Percentiles rank a stretch among this genome's conserved stretches.
These are phyloP conservation scores for Xanthia icteritia DNA, from an alignment of 2,888 invertebrate genomes.

Conservation along the genomic window DNA sequence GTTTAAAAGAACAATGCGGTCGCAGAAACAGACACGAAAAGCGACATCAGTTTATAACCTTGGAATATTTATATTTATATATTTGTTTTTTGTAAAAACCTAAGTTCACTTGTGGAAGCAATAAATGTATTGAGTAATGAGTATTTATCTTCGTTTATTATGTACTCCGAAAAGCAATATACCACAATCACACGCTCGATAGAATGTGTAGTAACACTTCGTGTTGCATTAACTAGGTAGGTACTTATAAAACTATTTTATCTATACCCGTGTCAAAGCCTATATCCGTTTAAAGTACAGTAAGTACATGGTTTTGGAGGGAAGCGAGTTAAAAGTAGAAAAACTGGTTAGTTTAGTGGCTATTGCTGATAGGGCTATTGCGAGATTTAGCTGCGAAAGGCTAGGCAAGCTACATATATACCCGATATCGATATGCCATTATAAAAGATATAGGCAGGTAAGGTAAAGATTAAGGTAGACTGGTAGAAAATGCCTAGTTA, in stretches of 20 bases:
- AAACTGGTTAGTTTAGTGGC: slow-evolving; percentile 24
- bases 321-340: slow-evolving; percentile 11
- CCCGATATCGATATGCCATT: neutral
- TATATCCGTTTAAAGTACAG: neutral
- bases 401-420: neutral
- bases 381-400: slow-evolving; percentile 12
- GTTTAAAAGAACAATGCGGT: neutral
- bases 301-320: slow-evolving; percentile 15
- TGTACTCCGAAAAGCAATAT: no score
- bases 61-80: no score
- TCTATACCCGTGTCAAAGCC: slow-evolving; percentile 18
- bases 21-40: neutral
- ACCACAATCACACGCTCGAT: neutral
- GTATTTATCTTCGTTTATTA: no score
- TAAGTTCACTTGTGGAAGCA: no score
- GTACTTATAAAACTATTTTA: slow-evolving; percentile 11
- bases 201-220: neutral
- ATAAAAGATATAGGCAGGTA: neutral
- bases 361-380: slow-evolving; percentile 20
- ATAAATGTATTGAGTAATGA: no score
- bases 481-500: no score
- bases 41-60: no score
- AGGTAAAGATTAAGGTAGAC: no score
- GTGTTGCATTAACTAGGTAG: neutral
- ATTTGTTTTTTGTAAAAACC: no score